phyloP scores from a whole-genome alignment of 2,113 vertebrate species.

The Condylura cristata region DNA sequence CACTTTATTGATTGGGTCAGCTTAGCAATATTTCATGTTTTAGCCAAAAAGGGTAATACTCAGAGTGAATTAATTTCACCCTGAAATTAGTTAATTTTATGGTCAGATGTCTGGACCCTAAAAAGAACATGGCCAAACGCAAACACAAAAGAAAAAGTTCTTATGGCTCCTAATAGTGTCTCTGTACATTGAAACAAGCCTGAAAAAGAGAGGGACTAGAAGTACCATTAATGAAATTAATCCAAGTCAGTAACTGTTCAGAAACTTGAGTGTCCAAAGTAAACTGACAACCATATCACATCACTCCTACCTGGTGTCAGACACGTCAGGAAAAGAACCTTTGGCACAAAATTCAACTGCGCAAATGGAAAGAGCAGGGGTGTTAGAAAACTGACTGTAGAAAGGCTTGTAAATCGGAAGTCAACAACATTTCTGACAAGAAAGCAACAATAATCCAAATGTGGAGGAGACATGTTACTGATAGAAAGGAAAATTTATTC shows the following conservation, averaged over 20 bases:
- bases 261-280: neutral
- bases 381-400: neutral
- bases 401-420: neutral
- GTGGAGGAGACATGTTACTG: neutral
- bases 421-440: neutral
- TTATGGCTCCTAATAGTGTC: neutral
- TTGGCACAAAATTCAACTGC: neutral
- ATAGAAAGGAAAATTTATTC: neutral
- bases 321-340: neutral
- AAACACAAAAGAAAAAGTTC: neutral
- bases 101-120: neutral
- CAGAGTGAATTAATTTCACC: neutral
- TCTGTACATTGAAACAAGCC: neutral
- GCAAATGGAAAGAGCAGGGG: neutral
- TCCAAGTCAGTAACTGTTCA: neutral
- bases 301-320: neutral
- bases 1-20: neutral
- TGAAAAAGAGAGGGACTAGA: neutral
- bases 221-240: neutral
- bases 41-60: neutral
- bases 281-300: neutral
- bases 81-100: no score
- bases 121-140: neutral
- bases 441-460: neutral
- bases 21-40: neutral